phyloP scores from a whole-genome alignment of 1,140 invertebrate species.

The Aricia agestis region DNA sequence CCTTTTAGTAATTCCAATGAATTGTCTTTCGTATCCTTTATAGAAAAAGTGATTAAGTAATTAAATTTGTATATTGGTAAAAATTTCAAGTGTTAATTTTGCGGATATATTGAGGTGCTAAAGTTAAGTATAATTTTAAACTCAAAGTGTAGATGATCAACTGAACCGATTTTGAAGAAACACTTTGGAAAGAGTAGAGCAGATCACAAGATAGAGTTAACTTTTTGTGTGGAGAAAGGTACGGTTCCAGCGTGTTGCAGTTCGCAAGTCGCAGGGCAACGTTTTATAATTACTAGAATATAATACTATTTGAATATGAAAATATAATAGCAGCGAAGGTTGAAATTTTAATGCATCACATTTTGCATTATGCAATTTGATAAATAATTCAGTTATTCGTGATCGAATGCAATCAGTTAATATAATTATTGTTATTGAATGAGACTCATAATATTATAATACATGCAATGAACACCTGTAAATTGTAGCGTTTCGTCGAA shows the following conservation, averaged over 20 bases:
- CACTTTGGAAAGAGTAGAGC: no score
- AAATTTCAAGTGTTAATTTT: no score
- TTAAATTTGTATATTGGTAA: neutral
- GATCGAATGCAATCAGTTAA: neutral
- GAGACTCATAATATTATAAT: neutral
- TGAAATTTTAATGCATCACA: neutral
- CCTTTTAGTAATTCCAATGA: neutral
- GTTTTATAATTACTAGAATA: no score
- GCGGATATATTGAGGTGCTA: no score
- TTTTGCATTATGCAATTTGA: neutral
- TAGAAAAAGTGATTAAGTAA: neutral
- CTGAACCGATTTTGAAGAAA: no score
- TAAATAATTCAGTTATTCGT: constrained; percentile 3
- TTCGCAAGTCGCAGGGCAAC: no score
- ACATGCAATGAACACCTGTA: neutral
- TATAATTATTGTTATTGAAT: constrained; percentile 4
- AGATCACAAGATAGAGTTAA: no score
- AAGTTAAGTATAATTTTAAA: no score
- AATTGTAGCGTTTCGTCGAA: neutral
- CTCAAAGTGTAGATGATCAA: no score
- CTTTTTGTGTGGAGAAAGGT: no score
- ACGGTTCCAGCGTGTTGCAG: no score
- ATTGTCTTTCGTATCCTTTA: neutral
- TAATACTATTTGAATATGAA: no score
- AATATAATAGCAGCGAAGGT: neutral